Evolutionary conservation across 2,113 vertebrate species (phyloP).

Genomic region (Notiomystis cincta): DNA sequence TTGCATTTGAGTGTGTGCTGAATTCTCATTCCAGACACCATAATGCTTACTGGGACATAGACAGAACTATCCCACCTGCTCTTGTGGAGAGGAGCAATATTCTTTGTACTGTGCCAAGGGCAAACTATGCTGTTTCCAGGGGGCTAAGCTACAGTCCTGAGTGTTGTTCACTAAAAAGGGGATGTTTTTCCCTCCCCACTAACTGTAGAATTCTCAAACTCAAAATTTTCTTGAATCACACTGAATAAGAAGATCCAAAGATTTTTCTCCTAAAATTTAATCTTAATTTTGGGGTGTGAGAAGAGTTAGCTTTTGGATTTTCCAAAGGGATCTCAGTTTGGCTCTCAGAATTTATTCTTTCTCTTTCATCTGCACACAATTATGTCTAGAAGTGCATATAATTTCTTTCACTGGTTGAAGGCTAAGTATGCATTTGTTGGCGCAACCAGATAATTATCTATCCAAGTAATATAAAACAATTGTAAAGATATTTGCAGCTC

Average conservation of each 20-base stretch:
- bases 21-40: background rate
- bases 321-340: background rate
- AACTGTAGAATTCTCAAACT: background rate
- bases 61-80: background rate
- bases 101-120: background rate
- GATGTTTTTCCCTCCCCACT: background rate
- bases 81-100: background rate
- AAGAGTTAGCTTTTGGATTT: background rate
- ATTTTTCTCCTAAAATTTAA: background rate
- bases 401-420: background rate
- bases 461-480: constrained; percentile 44
- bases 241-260: background rate
- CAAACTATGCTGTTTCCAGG: background rate
- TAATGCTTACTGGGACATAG: background rate
- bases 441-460: background rate
- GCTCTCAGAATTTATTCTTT: background rate
- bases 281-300: background rate
- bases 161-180: background rate
- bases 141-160: background rate
- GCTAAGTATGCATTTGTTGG: constrained; percentile 17
- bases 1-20: background rate
- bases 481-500: constrained; percentile 22
- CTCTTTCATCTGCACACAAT: constrained; percentile 1
- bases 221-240: background rate
- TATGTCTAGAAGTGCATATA: background rate